phyloP scores from a whole-genome alignment of 2,797 vertebrate species.

The Syndactyla subalaris region DNA sequence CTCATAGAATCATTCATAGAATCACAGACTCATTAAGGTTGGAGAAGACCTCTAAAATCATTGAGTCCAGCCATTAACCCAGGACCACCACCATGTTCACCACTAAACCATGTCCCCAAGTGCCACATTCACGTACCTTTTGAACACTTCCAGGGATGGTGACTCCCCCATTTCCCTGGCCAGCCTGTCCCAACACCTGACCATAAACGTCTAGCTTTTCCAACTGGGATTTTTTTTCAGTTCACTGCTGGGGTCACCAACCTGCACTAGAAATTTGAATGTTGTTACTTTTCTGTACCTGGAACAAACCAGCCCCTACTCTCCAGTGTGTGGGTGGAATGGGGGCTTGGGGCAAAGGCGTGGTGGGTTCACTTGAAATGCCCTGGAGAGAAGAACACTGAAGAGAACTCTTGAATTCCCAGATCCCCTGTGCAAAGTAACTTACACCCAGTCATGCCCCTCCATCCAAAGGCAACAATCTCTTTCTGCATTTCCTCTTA shows the following conservation, averaged over 20 bases:
- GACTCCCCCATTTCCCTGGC: not conserved
- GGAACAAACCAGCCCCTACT: not conserved
- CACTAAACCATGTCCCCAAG: not conserved
- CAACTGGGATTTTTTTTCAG: not conserved
- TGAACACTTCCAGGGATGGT: not conserved
- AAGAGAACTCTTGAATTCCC: not conserved
- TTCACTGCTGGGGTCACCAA: not conserved
- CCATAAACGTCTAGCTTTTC: not conserved
- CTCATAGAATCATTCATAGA: not conserved
- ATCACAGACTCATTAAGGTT: not conserved
- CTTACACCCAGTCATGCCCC: not conserved
- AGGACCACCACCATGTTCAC: not conserved
- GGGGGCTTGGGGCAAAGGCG: no score
- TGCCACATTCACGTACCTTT: not conserved
- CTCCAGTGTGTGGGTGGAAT: not conserved
- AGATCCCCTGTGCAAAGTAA: not conserved
- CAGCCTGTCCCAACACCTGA: not conserved
- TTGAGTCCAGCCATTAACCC: not conserved
- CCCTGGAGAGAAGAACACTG: not conserved
- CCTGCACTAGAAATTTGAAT: not conserved
- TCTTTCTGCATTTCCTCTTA: not conserved
- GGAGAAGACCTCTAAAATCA: not conserved
- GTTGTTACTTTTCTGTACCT: not conserved
- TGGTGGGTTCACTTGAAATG: not conserved
- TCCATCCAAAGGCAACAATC: not conserved